Conservation (phyloP, 2,113 vertebrate genomes). For the Psittacus erithacus region DNA sequence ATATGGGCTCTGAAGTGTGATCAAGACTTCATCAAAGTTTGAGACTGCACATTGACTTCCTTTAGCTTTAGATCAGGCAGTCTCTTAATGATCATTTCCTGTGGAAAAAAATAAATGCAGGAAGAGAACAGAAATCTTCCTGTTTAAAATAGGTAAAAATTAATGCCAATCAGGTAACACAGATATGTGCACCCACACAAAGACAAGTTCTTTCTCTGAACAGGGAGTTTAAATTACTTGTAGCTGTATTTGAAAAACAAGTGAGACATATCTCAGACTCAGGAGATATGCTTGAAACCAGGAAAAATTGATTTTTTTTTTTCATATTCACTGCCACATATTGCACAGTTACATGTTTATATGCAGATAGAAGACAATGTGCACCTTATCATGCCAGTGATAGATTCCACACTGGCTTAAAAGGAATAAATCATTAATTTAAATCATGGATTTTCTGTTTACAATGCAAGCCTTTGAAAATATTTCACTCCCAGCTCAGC, state of each 20-base stretch:
- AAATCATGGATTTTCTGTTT: slow-evolving; percentile 65
- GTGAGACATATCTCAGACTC: slow-evolving; percentile 66
- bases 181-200: not conserved
- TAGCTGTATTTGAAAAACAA: slow-evolving; percentile 64
- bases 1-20: not conserved
- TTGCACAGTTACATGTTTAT: slow-evolving; percentile 26
- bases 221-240: slow-evolving; percentile 36
- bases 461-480: slow-evolving; percentile 41
- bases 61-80: not conserved
- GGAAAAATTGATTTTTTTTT: slow-evolving; percentile 63
- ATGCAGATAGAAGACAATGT: slow-evolving; percentile 74
- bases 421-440: slow-evolving; percentile 76
- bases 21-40: not conserved
- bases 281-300: slow-evolving; percentile 65
- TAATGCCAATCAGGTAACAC: not conserved
- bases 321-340: slow-evolving; percentile 68
- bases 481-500: slow-evolving; percentile 2
- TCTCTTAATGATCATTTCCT: not conserved
- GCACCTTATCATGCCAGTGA: slow-evolving; percentile 62
- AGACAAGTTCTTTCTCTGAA: slow-evolving; percentile 14
- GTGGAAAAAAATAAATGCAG: not conserved
- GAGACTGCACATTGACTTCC: not conserved
- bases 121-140: not conserved
- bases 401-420: slow-evolving; percentile 61
- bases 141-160: slow-evolving; percentile 22